These are phyloP conservation scores for Monodelphis domestica DNA, from an alignment of 2,797 vertebrate species.

Conservation along the genomic window DNA sequence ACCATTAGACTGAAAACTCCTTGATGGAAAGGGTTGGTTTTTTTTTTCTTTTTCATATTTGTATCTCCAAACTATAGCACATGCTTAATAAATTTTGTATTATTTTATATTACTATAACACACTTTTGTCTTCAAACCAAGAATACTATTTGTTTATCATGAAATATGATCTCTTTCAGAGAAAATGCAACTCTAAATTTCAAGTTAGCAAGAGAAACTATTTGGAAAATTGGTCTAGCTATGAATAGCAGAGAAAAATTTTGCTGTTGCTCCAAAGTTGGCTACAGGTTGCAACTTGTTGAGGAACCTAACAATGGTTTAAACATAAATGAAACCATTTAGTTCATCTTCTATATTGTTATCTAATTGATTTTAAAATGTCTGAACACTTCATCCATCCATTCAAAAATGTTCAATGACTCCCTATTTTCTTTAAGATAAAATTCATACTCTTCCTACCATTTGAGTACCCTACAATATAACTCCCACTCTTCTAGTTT, in stretches of 20 bases:
- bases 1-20: background rate
- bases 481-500: background rate
- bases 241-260: background rate
- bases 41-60: background rate
- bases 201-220: background rate
- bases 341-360: background rate
- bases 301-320: background rate
- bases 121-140: background rate
- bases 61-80: background rate
- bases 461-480: background rate
- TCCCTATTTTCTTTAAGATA: background rate
- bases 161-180: background rate
- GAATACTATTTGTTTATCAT: background rate
- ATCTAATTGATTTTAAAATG: background rate
- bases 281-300: background rate
- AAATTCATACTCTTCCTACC: background rate
- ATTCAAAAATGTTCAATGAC: background rate
- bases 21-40: background rate
- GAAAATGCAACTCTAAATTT: background rate
- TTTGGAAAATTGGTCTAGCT: background rate
- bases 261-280: background rate
- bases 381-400: background rate
- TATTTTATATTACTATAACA: background rate
- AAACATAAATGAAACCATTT: background rate
- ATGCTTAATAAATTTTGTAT: background rate